A percentile compares a stretch with the other conserved stretches of the same genome.
Evolutionary conservation across 2,888 invertebrate species (phyloP).

Genomic region (Ennomos erosarius): DNA sequence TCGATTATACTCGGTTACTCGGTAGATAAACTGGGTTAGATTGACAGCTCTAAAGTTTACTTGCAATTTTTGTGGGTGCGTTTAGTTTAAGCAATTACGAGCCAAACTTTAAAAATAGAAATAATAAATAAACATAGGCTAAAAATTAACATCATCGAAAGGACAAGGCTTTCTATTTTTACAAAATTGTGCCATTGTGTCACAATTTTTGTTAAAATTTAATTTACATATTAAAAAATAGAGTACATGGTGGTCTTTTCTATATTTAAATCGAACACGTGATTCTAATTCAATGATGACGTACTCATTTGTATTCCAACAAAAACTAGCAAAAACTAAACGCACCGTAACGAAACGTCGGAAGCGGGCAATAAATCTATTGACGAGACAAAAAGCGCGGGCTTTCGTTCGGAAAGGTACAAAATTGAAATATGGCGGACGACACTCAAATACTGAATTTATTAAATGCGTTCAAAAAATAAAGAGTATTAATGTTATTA

Average conservation of each 20-base stretch:
- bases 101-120: too few species aligned
- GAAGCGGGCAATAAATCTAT: slow-evolving; percentile 66
- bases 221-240: neutral
- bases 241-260: neutral
- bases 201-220: too few species aligned
- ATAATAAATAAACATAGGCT: too few species aligned
- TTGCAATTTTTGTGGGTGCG: slow-evolving; percentile 5
- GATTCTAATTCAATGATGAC: slow-evolving; percentile 46
- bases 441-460: slow-evolving; percentile 40
- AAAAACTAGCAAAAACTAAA: slow-evolving; percentile 44
- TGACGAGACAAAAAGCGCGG: slow-evolving; percentile 58
- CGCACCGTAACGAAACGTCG: slow-evolving; percentile 52
- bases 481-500: neutral
- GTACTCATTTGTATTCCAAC: slow-evolving; percentile 36
- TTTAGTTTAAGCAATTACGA: neutral
- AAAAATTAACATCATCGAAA: too few species aligned
- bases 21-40: slow-evolving; percentile 47
- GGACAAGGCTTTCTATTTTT: too few species aligned
- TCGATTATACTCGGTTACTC: slow-evolving; percentile 44
- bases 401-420: slow-evolving; percentile 36
- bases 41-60: slow-evolving; percentile 33
- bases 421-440: slow-evolving; percentile 47
- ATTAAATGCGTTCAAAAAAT: slow-evolving; percentile 35
- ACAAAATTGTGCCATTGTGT: too few species aligned
- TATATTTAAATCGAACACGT: slow-evolving; percentile 21